Base-by-base conservation (phyloP, 1,140 invertebrate species). In the Cydia strobilella region DNA sequence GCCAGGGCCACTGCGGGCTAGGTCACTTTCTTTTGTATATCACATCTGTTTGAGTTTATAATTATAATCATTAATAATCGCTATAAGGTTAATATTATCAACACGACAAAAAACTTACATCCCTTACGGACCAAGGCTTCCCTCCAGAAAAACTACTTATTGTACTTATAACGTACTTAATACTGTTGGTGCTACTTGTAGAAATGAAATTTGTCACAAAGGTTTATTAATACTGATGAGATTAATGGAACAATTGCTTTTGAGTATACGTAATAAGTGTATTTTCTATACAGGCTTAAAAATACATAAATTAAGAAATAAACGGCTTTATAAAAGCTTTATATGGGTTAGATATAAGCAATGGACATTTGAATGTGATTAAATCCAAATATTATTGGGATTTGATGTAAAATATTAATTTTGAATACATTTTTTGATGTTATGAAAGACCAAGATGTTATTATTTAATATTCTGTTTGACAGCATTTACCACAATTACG, bases 351-450 rank as follows among this genome's bases (percentile, higher is more conserved):
- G 9, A 59, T 23, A 23, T 59, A 59, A 59, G 20, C 20, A 54
- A 54, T 54, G 51, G 51, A 54, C 51, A 59, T 59, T 59, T 20
- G 18, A 59, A 59, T 59, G 54, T 59, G 54, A 59, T 59, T 59
- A 23, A 59, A 59, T 59, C 54, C 54, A 59, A 59, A 59, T 59
- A 59, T 23, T 59, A 59, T 59, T 59, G 54, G 23, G 54, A 59
- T 59, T 59, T 23, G 18, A 59, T 59, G 54, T 59, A 9, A 23
- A 59, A 23, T 2, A 59, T 59, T 59, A 59, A 23, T 23, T 23
- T 10, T 59, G 20, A 59, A 59, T 59, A 59, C 54, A 54, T 54
- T 7, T 59, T 59, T 59, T 59, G 20, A 59, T 59, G 54, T 59
- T 59, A 59, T 23, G 15, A 59, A 59, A 59, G 18, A 59, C 20